Evolutionary conservation across 1,140 invertebrate genomes (phyloP), one percentile per base, ranked within the genome.

Genomic region (Acromyrmex heyeri): DNA sequence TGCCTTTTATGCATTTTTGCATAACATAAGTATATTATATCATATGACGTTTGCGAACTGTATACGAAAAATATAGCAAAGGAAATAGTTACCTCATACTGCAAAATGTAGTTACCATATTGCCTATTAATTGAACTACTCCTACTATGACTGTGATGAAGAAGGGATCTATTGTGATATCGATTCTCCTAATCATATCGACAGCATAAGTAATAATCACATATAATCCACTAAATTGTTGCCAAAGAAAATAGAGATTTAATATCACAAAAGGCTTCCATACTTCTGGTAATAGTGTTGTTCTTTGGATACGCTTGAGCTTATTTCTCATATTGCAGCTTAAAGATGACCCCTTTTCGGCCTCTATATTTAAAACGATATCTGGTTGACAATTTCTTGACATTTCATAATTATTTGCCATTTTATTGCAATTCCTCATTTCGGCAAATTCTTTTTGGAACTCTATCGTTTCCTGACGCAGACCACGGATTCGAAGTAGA

Each of bases 391-490:
- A 24, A 5, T 8, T 59, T 61, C 16, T 30, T 21, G 24, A 8
- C 14, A 7, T 27, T 50, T 65, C 61, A 2, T 4, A 1, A 10
- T 64, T 65, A 7, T 65, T 78, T 30, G 2, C 27, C 8, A n/a
- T 3, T 21, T 97, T 96, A 8, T 96, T 96, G 93, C 97, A 96
- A 65, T 96, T 96, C 86, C 97, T 96, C 77, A 98, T 96, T 75
- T 98, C 97, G 44, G 96, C 93, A 81, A 98, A 96, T 95, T 99
- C 98, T 24, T 96, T 96, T 38, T 97, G 96, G 59, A 98, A 96
- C 91, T 98, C 96, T 1, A 96, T 64, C 21, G 87, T 91, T 67
- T 91, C 95, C 57, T 96, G 93, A 90, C 88, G 24, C 89, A 96
- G 82, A 59, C 96, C 95, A 89, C 96, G 91, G 90, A 96, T 93